Percentiles rank a stretch among this genome's conserved stretches.
These are phyloP conservation scores for Zosterops pallidus DNA, from an alignment of 2,113 vertebrate species.

Conservation along the genomic window DNA sequence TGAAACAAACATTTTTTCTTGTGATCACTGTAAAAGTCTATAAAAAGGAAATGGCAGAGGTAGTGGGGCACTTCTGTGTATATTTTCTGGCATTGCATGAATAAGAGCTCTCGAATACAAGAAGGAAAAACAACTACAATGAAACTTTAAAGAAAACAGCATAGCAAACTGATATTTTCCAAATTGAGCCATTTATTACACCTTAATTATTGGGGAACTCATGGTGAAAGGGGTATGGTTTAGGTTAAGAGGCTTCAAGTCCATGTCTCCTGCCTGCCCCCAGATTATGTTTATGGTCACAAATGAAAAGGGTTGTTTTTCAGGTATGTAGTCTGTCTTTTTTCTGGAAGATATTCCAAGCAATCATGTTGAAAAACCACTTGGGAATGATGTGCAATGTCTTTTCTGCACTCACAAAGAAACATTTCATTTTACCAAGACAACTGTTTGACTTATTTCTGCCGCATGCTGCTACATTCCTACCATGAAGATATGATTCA, in stretches of 20 bases:
- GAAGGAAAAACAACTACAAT: not conserved
- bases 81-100: not conserved
- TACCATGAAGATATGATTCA: not conserved
- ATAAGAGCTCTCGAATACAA: not conserved
- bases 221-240: not conserved
- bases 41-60: not conserved
- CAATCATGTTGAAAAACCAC: not conserved
- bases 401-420: not conserved
- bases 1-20: not conserved
- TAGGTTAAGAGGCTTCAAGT: not conserved
- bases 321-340: not conserved
- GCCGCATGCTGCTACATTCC: not conserved
- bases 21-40: accelerated
- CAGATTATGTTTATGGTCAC: not conserved
- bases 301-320: not conserved
- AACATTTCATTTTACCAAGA: not conserved
- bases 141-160: not conserved
- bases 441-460: not conserved
- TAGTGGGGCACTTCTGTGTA: not conserved
- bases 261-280: not conserved
- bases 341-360: not conserved
- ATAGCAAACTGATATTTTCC: not conserved
- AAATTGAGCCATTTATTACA: not conserved
- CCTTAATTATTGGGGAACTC: not conserved
- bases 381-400: not conserved